These are phyloP conservation scores for Steinernema feltiae DNA, from an alignment of 1,140 invertebrate species.

Conservation along the genomic window DNA sequence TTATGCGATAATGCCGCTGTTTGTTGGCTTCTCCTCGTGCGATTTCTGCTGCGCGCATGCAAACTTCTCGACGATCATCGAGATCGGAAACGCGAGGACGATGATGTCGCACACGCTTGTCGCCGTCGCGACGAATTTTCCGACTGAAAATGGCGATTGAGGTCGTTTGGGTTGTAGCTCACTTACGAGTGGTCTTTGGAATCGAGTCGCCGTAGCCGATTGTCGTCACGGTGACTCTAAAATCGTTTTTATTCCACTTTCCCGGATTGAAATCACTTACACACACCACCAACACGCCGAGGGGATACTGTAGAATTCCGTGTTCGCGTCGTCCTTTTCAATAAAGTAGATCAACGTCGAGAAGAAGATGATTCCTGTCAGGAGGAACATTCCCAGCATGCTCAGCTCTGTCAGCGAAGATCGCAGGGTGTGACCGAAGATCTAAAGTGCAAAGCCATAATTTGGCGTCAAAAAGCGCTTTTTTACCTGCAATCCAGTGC, in stretches of 20 bases:
- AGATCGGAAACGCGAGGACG: slow-evolving; percentile 99
- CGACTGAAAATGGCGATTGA: slow-evolving; percentile 61
- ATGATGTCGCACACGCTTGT: slow-evolving; percentile 99
- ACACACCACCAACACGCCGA: slow-evolving; percentile 92
- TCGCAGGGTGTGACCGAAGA: slow-evolving; percentile 89
- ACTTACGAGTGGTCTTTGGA: slow-evolving; percentile 73
- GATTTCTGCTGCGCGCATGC: slow-evolving; percentile 63
- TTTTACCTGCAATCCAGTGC: slow-evolving; percentile 85
- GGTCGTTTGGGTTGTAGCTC: background rate
- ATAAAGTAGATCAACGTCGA: slow-evolving; percentile 79
- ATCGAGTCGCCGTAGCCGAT: slow-evolving; percentile 98
- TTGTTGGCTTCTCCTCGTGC: slow-evolving; percentile 49
- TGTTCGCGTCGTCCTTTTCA: slow-evolving; percentile 91
- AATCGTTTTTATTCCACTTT: too few relatives aligned
- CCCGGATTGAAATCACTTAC: slow-evolving; percentile 35
- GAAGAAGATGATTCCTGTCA: slow-evolving; percentile 97
- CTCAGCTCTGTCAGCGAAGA: slow-evolving; percentile 99
- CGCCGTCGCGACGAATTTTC: slow-evolving; percentile 93
- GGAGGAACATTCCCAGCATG: slow-evolving; percentile 94
- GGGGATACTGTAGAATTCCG: slow-evolving; percentile 95
- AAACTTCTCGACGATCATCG: slow-evolving; percentile 99
- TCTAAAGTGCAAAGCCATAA: slow-evolving; percentile 37
- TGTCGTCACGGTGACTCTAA: slow-evolving; percentile 88
- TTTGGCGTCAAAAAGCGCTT: too few relatives aligned
- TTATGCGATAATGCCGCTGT: too few relatives aligned